These are phyloP conservation scores for Caenorhabditis uteleia DNA, from an alignment of 2,888 invertebrate species.

Conservation along the genomic window DNA sequence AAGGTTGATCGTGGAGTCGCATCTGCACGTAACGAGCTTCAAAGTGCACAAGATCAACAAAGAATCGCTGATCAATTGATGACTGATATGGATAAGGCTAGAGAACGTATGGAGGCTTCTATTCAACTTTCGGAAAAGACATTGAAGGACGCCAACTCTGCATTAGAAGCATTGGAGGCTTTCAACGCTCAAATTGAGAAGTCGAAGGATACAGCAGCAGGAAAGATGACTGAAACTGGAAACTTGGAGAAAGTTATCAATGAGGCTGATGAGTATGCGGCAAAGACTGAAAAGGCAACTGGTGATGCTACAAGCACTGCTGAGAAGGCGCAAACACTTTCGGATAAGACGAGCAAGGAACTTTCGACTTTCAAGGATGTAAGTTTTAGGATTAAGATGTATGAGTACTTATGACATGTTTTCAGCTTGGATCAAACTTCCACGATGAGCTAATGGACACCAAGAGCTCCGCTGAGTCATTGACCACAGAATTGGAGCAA, in stretches of 20 bases:
- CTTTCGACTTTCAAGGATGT: slow-evolving; percentile 48
- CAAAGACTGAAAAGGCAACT: slow-evolving; percentile 50
- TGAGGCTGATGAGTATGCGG: slow-evolving; percentile 74
- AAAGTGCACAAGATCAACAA: slow-evolving; percentile 78
- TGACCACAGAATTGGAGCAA: slow-evolving; percentile 44
- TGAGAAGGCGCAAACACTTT: slow-evolving; percentile 35
- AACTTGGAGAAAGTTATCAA: slow-evolving; percentile 79
- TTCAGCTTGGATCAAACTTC: too few relatives aligned
- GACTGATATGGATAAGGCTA: slow-evolving; percentile 78
- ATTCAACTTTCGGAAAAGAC: slow-evolving; percentile 85
- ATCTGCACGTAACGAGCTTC: slow-evolving; percentile 72
- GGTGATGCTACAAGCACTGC: slow-evolving; percentile 50
- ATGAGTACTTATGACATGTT: too few relatives aligned
- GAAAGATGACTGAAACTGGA: slow-evolving; percentile 80
- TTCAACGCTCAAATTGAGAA: slow-evolving; percentile 88
- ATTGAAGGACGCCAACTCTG: slow-evolving; percentile 81
- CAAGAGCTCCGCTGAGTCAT: slow-evolving; percentile 38
- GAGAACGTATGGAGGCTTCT: slow-evolving; percentile 81
- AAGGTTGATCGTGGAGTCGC: slow-evolving; percentile 76
- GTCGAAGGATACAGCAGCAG: slow-evolving; percentile 82
- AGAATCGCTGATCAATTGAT: slow-evolving; percentile 79
- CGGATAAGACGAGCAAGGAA: slow-evolving; percentile 43
- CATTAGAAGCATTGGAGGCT: slow-evolving; percentile 78
- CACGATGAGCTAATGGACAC: slow-evolving; percentile 29
- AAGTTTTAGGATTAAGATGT: neutral